Conservation (phyloP, 2,113 vertebrate species). For the Aspidoscelis tigris region DNA sequence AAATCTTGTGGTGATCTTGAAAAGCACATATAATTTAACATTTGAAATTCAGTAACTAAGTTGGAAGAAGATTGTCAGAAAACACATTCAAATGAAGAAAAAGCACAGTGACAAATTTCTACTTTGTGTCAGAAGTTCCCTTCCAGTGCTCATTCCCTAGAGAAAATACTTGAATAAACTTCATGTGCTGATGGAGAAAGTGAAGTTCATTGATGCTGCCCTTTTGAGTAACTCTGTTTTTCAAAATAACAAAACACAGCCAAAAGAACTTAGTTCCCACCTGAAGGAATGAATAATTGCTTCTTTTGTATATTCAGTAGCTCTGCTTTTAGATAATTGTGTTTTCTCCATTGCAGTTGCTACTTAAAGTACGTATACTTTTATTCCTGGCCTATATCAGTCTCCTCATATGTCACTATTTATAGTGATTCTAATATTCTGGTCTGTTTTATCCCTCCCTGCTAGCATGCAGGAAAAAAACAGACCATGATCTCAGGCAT, state of each 20-base stretch:
- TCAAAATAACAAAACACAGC: conserved; percentile 41
- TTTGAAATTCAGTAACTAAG: conserved; percentile 6
- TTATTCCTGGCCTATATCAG: conserved; percentile 20
- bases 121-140: conserved; percentile 59
- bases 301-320: conserved; percentile 57
- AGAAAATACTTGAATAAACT: conserved; percentile 75
- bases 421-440: no score
- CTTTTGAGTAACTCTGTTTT: conserved; percentile 39
- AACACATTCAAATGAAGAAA: conserved; percentile 14
- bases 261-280: conserved; percentile 47
- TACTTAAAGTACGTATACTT: conserved; percentile 57
- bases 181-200: conserved; percentile 60
- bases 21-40: conserved; percentile 4
- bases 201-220: conserved; percentile 61
- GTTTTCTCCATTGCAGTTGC: conserved; percentile 53
- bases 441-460: no score
- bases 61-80: not conserved
- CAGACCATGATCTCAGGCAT: no score
- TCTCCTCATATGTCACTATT: conserved; percentile 9
- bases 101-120: conserved; percentile 48
- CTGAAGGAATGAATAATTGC: conserved; percentile 52
- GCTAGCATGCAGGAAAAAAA: no score
- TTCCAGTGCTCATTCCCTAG: conserved; percentile 64
- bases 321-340: conserved; percentile 22
- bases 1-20: not conserved